phyloP scores from a whole-genome alignment of 2,888 invertebrate species.

The Drosophila niveifrons region DNA sequence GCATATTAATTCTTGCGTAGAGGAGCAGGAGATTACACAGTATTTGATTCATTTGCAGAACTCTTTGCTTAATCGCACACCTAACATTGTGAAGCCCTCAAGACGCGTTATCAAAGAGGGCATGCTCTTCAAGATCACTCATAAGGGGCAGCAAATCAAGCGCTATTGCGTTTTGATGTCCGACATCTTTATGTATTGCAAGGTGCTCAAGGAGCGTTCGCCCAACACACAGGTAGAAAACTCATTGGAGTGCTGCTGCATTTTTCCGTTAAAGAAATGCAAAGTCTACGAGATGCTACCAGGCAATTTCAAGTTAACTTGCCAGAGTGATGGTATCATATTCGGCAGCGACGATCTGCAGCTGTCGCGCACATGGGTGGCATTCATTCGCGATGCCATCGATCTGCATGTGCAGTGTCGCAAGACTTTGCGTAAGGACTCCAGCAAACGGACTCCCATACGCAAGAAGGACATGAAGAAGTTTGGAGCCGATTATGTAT shows the following conservation, averaged over 20 bases:
- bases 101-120: slow-evolving; percentile 90
- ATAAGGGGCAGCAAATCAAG: slow-evolving; percentile 86
- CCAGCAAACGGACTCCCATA: slow-evolving; percentile 88
- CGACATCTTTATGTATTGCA: slow-evolving; percentile 91
- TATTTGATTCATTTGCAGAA: slow-evolving; percentile 89
- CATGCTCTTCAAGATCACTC: slow-evolving; percentile 87
- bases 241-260: slow-evolving; percentile 88
- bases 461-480: slow-evolving; percentile 87
- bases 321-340: slow-evolving; percentile 87
- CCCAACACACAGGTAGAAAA: slow-evolving; percentile 87
- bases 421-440: slow-evolving; percentile 88
- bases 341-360: slow-evolving; percentile 87
- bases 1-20: slow-evolving; percentile 90
- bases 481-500: slow-evolving; percentile 86
- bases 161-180: slow-evolving; percentile 90
- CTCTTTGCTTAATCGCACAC: slow-evolving; percentile 87
- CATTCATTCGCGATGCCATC: slow-evolving; percentile 87
- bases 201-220: slow-evolving; percentile 86
- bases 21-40: slow-evolving; percentile 90
- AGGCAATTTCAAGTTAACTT: slow-evolving; percentile 88
- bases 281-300: slow-evolving; percentile 87
- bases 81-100: slow-evolving; percentile 88
- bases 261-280: slow-evolving; percentile 90
- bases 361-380: slow-evolving; percentile 87
- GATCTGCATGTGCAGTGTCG: slow-evolving; percentile 87